Evolutionary conservation across 2,113 vertebrate species (phyloP).

Genomic region (Anser cygnoides): DNA sequence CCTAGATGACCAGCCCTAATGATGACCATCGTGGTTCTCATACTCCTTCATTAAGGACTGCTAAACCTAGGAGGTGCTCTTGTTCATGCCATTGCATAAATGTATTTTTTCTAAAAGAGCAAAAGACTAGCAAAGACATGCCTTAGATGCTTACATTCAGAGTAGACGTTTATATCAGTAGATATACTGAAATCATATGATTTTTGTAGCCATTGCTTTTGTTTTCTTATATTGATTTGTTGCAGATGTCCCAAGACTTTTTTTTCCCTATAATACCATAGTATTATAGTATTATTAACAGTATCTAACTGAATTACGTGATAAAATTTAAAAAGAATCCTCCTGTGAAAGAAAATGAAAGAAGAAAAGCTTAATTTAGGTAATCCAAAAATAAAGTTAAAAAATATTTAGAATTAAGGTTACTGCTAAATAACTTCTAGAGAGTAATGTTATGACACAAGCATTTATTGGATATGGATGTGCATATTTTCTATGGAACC

Average conservation of each 20-base stretch:
- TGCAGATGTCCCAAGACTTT: neutral
- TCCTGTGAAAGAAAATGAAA: neutral
- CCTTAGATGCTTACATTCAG: neutral
- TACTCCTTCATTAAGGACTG: neutral
- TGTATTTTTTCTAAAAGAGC: neutral
- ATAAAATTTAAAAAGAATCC: neutral
- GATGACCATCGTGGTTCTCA: neutral
- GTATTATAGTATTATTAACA: neutral
- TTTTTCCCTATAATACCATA: neutral
- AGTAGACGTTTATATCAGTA: neutral
- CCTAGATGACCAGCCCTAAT: neutral
- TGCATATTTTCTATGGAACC: rapidly evolving
- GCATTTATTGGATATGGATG: neutral
- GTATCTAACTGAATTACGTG: neutral
- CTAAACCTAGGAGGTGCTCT: neutral
- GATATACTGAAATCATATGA: neutral
- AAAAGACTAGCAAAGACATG: neutral
- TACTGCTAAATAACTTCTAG: neutral
- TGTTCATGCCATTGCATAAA: neutral
- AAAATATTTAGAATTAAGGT: neutral
- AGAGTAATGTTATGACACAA: neutral
- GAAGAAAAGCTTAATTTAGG: neutral
- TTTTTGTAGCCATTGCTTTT: neutral
- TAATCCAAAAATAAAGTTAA: neutral
- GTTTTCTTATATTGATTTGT: neutral